Conservation (phyloP, 2,888 invertebrate species). For the Oeneis ivallda region DNA sequence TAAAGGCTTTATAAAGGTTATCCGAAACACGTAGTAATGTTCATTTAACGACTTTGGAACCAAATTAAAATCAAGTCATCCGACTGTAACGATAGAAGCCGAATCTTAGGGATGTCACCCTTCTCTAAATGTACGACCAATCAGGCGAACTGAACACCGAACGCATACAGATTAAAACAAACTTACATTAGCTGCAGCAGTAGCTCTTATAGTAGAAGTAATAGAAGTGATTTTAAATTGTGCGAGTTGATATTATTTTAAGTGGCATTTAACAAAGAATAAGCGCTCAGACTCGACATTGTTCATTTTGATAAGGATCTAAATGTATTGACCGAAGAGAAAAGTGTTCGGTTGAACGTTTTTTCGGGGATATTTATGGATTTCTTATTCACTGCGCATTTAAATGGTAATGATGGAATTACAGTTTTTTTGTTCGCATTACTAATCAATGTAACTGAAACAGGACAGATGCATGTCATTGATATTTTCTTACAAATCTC, state of each 20-base stretch:
- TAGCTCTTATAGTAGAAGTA: conserved; percentile 34
- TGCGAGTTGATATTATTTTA: conserved; percentile 30
- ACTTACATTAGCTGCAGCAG: conserved; percentile 23
- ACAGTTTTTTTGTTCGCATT: conserved; percentile 30
- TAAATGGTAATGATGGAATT: conserved; percentile 37
- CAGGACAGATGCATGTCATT: neutral
- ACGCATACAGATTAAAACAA: conserved; percentile 66
- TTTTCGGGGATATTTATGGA: conserved; percentile 38
- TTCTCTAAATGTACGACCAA: conserved; percentile 63
- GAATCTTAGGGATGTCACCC: conserved; percentile 64
- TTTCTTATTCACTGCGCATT: conserved; percentile 36
- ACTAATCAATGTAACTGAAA: conserved; percentile 4
- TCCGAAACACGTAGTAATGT: conserved; percentile 39
- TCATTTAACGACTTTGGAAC: conserved; percentile 46
- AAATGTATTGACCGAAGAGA: conserved; percentile 42
- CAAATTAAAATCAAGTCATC: conserved; percentile 64
- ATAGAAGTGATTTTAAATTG: conserved; percentile 43
- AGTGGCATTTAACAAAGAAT: conserved; percentile 39
- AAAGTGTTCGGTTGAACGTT: conserved; percentile 38
- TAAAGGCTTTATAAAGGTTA: conserved; percentile 34
- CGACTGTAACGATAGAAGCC: conserved; percentile 64
- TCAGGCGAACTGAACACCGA: conserved; percentile 59
- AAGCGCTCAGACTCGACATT: conserved; percentile 43
- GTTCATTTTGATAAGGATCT: conserved; percentile 45
- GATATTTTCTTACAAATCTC: too few relatives aligned